These are phyloP conservation scores for Albula glossodonta DNA, from an alignment of 2,113 vertebrate species.

Conservation along the genomic window DNA sequence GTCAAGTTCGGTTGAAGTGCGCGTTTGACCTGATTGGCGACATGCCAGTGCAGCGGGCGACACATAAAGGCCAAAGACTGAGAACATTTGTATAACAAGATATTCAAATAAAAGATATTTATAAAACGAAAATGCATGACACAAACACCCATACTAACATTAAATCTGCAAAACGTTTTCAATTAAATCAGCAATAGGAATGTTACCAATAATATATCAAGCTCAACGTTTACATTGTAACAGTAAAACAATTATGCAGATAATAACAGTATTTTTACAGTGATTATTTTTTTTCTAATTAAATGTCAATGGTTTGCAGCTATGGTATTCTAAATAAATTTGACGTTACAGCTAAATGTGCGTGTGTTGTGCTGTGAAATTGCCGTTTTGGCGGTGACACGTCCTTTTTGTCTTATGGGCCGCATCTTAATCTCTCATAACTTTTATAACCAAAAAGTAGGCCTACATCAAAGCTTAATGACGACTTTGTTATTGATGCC, in stretches of 20 bases:
- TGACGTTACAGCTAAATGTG: constrained; percentile 6
- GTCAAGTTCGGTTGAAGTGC: constrained; percentile 43
- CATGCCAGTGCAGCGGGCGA: constrained; percentile 40
- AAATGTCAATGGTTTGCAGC: no score
- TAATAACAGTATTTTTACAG: background rate
- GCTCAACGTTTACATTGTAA: no score
- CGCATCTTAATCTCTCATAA: background rate
- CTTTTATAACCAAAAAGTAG: background rate
- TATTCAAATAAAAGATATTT: background rate
- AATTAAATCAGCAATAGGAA: no score
- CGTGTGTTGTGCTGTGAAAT: background rate
- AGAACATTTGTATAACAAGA: constrained; percentile 48
- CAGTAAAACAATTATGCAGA: no score
- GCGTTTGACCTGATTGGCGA: constrained; percentile 55
- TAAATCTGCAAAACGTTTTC: no score
- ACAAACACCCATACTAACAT: background rate
- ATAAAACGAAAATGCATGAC: background rate
- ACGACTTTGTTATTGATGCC: background rate
- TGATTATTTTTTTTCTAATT: background rate
- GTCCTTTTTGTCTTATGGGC: background rate
- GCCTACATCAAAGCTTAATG: background rate
- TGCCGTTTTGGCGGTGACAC: background rate
- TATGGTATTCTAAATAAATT: background rate
- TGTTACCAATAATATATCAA: no score
- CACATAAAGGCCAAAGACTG: constrained; percentile 39